Base-by-base conservation (phyloP, 2,113 vertebrate genomes). In the Microcebus ravelobensis region DNA sequence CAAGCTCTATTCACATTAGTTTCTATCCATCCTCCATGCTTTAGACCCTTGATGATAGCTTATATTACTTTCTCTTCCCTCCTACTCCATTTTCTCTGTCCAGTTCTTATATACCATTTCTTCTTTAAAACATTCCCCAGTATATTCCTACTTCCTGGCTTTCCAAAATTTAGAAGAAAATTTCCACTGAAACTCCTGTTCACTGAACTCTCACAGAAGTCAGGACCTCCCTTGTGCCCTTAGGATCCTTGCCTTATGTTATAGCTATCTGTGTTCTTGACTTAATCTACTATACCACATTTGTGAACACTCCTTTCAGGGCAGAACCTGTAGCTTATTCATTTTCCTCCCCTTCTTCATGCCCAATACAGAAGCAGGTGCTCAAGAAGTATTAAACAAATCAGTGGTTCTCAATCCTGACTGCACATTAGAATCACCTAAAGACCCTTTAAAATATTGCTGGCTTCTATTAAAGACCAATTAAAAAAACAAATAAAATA, bases 331-430 rank as follows among this genome's bases (percentile, higher is more conserved):
- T 80, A 79, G 34, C n/a, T 91, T 85, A 59, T 45, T 96, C 42
- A 77, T 67, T 93, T 87, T 48, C 17, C 17, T 6, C 17, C 90
- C 68, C n/a, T 92, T 52, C 65, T 67, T 86, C 57, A 87, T 18
- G 31, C 25, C n/a, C 34, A 84, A 25, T 42, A 92, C 4, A 76
- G 42, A 80, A 96, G 65, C 20, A 92, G 25, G 23, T 94, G 6
- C 17, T 97, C 71, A 95, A 67, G 82, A 96, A 90, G 17, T 42
- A 65, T 65, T 94, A 89, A 85, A 76, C 76, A 90, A 94, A 71
- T 77, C 61, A 94, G 27, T 39, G 20, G 20, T 93, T 90, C 31
- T 84, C 36, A 76, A 81, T 59, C 0, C 11, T 95, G 27, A 73
- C 50, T 80, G 25, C 21, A 84, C 14, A 84, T 39, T 57, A 80